Conservation (phyloP, 2,888 invertebrate genomes). For the Idaea dimidiata region DNA sequence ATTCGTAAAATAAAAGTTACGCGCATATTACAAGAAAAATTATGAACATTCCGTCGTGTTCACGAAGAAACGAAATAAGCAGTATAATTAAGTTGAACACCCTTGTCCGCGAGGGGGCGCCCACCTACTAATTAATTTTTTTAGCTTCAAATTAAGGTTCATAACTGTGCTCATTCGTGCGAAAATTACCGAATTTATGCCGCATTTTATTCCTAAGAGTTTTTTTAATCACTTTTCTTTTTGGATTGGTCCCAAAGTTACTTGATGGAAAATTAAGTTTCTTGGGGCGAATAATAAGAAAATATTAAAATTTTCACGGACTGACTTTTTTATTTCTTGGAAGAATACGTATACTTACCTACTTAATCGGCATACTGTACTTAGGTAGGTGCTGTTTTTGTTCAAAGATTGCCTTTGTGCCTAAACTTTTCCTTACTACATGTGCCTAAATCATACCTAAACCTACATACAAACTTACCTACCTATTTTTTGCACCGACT, state of each 20-base stretch:
- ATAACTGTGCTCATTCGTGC: conserved; percentile 56
- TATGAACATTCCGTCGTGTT: neutral
- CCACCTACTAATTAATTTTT: conserved; percentile 69
- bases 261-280: conserved; percentile 27
- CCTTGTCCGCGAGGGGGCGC: conserved; percentile 52
- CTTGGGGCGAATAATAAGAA: conserved; percentile 2
- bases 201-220: conserved; percentile 60
- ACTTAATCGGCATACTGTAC: neutral
- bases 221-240: conserved; percentile 61
- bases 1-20: neutral
- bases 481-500: no score
- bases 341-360: neutral
- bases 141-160: conserved; percentile 53
- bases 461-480: no score
- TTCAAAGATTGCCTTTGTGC: no score
- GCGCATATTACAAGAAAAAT: neutral
- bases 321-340: neutral
- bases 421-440: no score
- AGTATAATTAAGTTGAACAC: conserved; percentile 36
- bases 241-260: conserved; percentile 29
- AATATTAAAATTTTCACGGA: conserved; percentile 6
- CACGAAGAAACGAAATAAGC: conserved; percentile 23
- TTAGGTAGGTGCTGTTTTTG: conserved; percentile 10
- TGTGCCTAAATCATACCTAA: no score
- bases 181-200: conserved; percentile 68